Percentiles rank a stretch among this genome's conserved stretches.
These are phyloP conservation scores for Siniperca chuatsi DNA, from an alignment of 2,113 vertebrate species.

Conservation along the genomic window DNA sequence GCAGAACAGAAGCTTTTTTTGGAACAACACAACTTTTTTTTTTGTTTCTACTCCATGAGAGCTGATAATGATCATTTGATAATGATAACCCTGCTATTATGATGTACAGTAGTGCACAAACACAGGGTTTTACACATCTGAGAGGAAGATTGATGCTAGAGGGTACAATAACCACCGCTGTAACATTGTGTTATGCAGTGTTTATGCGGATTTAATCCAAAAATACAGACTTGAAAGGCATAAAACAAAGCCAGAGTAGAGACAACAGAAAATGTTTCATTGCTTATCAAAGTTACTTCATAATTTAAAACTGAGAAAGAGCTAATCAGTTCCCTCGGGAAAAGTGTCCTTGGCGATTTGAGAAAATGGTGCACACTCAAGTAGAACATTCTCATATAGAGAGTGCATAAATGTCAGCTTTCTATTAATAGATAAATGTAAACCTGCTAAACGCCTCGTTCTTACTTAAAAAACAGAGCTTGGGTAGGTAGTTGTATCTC, in stretches of 20 bases:
- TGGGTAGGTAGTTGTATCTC: conserved; percentile 47
- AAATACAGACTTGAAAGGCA: conserved; percentile 82
- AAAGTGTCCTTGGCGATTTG: conserved; percentile 84
- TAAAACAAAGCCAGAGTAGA: conserved; percentile 72
- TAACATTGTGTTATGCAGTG: conserved; percentile 50
- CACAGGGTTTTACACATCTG: conserved; percentile 63
- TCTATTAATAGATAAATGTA: conserved; percentile 82
- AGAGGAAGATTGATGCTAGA: conserved; percentile 67
- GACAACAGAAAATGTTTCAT: conserved; percentile 84
- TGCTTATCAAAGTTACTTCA: conserved; percentile 87
- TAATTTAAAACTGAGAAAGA: conserved; percentile 75
- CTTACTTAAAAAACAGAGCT: conserved; percentile 44
- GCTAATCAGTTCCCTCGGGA: conserved; percentile 84
- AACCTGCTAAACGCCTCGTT: conserved; percentile 70
- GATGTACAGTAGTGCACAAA: conserved; percentile 66
- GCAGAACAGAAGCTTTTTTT: conserved; percentile 64
- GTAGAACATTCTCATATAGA: conserved; percentile 61
- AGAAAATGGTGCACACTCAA: conserved; percentile 73
- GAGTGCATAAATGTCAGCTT: conserved; percentile 83
- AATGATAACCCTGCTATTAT: conserved; percentile 74
- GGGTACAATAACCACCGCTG: conserved; percentile 58
- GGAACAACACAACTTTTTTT: conserved; percentile 43
- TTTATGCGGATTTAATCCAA: conserved; percentile 77
- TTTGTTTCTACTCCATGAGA: conserved; percentile 48
- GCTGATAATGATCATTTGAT: conserved; percentile 78